Percentiles rank a stretch among this genome's conserved stretches.
These are phyloP conservation scores for Calliopum simillimum DNA, from an alignment of 2,888 invertebrate species.

Conservation along the genomic window DNA sequence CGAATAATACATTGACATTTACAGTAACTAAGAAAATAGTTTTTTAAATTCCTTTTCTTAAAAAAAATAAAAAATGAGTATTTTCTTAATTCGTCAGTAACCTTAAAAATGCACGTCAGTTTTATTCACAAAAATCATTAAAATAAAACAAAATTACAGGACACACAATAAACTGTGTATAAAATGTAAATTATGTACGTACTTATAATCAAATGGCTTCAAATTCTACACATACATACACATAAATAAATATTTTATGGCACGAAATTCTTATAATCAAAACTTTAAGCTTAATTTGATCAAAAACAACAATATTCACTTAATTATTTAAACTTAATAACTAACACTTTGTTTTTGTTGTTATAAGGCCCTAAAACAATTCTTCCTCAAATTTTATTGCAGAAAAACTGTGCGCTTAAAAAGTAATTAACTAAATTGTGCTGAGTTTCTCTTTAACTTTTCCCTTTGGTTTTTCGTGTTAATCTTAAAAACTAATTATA, in stretches of 20 bases:
- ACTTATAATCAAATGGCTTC: slow-evolving; percentile 44
- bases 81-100: slow-evolving; percentile 17
- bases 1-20: slow-evolving; percentile 38
- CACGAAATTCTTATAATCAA: too few species aligned
- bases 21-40: slow-evolving; percentile 39
- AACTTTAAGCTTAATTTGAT: slow-evolving; percentile 48
- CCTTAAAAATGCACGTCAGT: neutral
- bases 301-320: slow-evolving; percentile 34
- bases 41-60: slow-evolving; percentile 38
- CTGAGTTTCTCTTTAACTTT: slow-evolving; percentile 11
- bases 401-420: slow-evolving; percentile 43
- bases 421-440: slow-evolving; percentile 17
- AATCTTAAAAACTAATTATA: slow-evolving; percentile 13
- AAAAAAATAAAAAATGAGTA: neutral
- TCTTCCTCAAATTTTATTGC: slow-evolving; percentile 21
- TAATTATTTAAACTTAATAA: slow-evolving; percentile 49
- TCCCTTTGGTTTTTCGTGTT: neutral
- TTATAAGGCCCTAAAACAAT: slow-evolving; percentile 45
- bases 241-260: too few species aligned
- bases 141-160: slow-evolving; percentile 42
- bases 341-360: slow-evolving; percentile 41
- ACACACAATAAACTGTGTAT: slow-evolving; percentile 50
- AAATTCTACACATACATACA: too few species aligned
- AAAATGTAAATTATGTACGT: slow-evolving; percentile 48
- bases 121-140: slow-evolving; percentile 44